Conservation (phyloP, 2,888 invertebrate genomes). For the Leptura quadrifasciata region DNA sequence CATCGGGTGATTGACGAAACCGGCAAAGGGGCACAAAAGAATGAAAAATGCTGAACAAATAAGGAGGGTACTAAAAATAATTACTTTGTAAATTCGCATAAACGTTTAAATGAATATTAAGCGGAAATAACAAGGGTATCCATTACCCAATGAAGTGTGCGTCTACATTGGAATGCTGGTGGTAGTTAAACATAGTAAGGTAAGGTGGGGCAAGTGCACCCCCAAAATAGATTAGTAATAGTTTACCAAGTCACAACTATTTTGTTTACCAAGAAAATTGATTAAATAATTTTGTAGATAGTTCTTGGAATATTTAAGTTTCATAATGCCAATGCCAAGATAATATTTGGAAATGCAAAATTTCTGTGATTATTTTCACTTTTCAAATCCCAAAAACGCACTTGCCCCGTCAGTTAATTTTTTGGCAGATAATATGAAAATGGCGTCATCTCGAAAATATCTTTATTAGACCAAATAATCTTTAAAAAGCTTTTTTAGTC, state of each 20-base stretch:
- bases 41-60: neutral
- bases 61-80: constrained; percentile 15
- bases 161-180: neutral
- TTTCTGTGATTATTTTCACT: neutral
- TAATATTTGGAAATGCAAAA: too few relatives aligned
- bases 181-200: too few relatives aligned
- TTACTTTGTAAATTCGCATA: neutral
- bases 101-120: neutral
- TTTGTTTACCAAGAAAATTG: too few relatives aligned
- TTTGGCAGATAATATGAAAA: neutral
- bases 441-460: neutral
- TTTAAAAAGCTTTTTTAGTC: neutral
- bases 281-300: neutral
- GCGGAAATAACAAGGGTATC: neutral
- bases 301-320: neutral
- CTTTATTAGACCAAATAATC: neutral
- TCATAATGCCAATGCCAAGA: too few relatives aligned
- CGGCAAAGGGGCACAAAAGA: neutral
- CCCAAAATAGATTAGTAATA: too few relatives aligned
- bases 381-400: neutral
- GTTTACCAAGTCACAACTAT: too few relatives aligned
- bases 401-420: neutral
- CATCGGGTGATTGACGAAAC: constrained; percentile 10
- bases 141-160: neutral
- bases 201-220: too few relatives aligned